Evolutionary conservation across 2,888 invertebrate genomes (phyloP).

Genomic region (Philereme transversata): DNA sequence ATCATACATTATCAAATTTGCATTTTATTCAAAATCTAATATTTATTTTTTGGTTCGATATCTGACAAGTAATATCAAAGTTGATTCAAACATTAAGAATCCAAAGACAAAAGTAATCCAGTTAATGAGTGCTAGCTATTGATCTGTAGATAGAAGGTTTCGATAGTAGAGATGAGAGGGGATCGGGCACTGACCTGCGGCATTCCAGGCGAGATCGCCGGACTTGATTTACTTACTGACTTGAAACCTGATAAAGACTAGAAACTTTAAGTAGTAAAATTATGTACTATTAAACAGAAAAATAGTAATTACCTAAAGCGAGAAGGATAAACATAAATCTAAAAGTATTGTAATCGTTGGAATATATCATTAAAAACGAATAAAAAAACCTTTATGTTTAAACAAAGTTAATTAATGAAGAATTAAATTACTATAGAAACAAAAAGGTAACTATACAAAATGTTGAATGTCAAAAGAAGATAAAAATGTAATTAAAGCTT

Average conservation of each 20-base stretch:
- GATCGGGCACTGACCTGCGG: slow-evolving; percentile 76
- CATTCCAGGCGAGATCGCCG: slow-evolving; percentile 70
- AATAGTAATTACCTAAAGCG: background rate
- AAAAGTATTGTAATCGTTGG: background rate
- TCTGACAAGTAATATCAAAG: background rate
- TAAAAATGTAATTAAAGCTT: slow-evolving; percentile 26
- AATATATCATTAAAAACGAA: background rate
- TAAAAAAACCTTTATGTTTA: slow-evolving; percentile 1
- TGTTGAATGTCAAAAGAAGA: slow-evolving; percentile 24
- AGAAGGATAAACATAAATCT: slow-evolving; percentile 4
- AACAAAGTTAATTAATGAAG: slow-evolving; percentile 12
- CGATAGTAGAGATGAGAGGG: slow-evolving; percentile 67
- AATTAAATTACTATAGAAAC: slow-evolving; percentile 10
- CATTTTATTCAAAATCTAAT: background rate
- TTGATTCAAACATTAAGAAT: background rate
- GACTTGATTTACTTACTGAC: slow-evolving; percentile 75
- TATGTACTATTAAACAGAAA: background rate
- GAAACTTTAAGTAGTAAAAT: slow-evolving; percentile 9
- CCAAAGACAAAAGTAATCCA: slow-evolving; percentile 45
- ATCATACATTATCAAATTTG: too few species aligned
- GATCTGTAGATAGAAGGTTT: slow-evolving; percentile 76
- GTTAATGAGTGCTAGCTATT: slow-evolving; percentile 65
- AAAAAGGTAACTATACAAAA: slow-evolving; percentile 20
- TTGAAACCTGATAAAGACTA: slow-evolving; percentile 31
- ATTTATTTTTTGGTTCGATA: too few species aligned